Evolutionary conservation across 2,113 vertebrate genomes (phyloP).

Genomic region (Chaetodon trifascialis): DNA sequence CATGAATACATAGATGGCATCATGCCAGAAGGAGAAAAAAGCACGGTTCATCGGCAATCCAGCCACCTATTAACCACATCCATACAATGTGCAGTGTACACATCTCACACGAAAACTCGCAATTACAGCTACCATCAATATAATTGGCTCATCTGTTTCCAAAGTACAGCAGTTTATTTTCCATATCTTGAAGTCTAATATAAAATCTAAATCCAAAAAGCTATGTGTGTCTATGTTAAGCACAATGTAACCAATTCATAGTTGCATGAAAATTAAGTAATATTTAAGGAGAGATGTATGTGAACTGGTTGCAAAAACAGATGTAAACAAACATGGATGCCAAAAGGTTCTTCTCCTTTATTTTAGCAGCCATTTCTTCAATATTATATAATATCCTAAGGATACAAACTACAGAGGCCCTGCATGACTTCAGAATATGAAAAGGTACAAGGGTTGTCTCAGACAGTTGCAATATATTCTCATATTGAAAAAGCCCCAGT

Average conservation of each 20-base stretch:
- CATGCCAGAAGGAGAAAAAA: neutral
- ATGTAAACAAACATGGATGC: conserved; percentile 37
- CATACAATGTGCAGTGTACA: conserved; percentile 12
- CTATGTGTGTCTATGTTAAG: conserved; percentile 42
- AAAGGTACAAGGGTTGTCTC: conserved; percentile 21
- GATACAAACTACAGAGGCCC: conserved; percentile 47
- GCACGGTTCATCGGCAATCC: neutral
- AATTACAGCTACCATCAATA: neutral
- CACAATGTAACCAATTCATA: conserved; percentile 54
- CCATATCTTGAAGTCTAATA: conserved; percentile 26
- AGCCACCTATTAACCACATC: conserved; percentile 13
- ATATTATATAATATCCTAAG: conserved; percentile 57
- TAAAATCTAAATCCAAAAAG: conserved; percentile 25
- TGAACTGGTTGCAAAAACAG: conserved; percentile 30
- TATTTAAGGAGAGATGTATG: conserved; percentile 27
- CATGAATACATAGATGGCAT: conserved; percentile 23
- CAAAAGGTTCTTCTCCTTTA: conserved; percentile 20
- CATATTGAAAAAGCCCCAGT: conserved; percentile 29
- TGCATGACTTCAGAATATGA: conserved; percentile 63
- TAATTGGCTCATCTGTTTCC: conserved; percentile 32
- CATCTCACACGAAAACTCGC: conserved; percentile 29
- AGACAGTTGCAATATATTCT: conserved; percentile 47
- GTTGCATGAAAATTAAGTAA: conserved; percentile 63
- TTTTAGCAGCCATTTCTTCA: conserved; percentile 24
- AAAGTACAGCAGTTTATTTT: conserved; percentile 32